A percentile compares a stretch with the other conserved stretches of the same genome.
Evolutionary conservation across 2,888 invertebrate species (phyloP).

Genomic region (Lypha dubia): DNA sequence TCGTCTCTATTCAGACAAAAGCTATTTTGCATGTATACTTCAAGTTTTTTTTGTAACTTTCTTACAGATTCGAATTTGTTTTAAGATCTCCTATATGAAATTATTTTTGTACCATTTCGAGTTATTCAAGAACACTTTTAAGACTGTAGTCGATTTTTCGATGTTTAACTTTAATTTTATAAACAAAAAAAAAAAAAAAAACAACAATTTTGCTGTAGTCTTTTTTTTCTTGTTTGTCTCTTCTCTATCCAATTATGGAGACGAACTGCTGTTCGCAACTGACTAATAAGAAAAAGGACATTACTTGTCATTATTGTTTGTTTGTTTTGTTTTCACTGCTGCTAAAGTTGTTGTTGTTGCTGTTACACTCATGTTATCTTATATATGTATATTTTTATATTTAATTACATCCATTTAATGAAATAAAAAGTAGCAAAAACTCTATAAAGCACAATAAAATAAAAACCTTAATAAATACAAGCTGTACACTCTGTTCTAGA

Average conservation of each 20-base stretch:
- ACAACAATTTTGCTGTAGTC: conserved; percentile 20
- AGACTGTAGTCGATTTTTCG: background rate
- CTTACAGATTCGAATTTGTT: too few species aligned
- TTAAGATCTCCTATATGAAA: too few species aligned
- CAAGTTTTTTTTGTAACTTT: too few species aligned
- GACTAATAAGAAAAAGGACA: conserved; percentile 59
- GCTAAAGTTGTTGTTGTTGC: conserved; percentile 12
- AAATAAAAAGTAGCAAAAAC: conserved; percentile 64
- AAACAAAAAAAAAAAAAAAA: too few species aligned
- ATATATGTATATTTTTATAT: conserved; percentile 71
- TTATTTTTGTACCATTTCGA: too few species aligned
- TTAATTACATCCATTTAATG: conserved; percentile 80
- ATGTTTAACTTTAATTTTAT: background rate
- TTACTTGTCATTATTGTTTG: conserved; percentile 72
- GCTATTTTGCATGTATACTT: too few species aligned
- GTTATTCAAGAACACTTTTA: background rate
- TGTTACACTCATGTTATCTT: background rate
- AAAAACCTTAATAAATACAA: conserved; percentile 65
- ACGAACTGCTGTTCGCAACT: conserved; percentile 49
- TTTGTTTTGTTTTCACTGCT: conserved; percentile 12
- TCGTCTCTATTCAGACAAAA: too few species aligned
- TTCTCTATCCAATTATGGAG: conserved; percentile 50
- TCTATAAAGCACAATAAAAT: conserved; percentile 16
- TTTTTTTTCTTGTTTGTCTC: conserved; percentile 1
- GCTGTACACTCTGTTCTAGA: conserved; percentile 16